Evolutionary conservation across 2,797 vertebrate species (phyloP).

Genomic region (Oryzias sinensis): DNA sequence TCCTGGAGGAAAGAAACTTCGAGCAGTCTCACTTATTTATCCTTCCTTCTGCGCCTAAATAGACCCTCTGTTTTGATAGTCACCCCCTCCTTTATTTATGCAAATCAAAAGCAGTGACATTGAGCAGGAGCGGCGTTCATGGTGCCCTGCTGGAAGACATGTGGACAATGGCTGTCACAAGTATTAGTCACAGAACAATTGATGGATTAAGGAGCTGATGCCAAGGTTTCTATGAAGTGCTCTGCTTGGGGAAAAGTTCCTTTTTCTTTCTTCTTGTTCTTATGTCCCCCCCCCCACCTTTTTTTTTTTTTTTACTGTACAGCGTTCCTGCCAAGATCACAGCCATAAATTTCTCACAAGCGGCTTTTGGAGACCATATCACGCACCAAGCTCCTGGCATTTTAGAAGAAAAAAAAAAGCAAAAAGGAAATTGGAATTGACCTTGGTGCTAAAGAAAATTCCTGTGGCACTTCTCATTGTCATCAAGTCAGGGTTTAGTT

Average conservation of each 20-base stretch:
- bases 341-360: slow-evolving; percentile 39
- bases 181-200: slow-evolving; percentile 74
- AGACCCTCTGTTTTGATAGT: slow-evolving; percentile 72
- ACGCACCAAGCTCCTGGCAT: slow-evolving; percentile 15
- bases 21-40: slow-evolving; percentile 47
- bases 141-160: slow-evolving; percentile 52
- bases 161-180: slow-evolving; percentile 74
- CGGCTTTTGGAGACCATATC: slow-evolving; percentile 22
- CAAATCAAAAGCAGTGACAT: slow-evolving; percentile 73
- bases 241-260: slow-evolving; percentile 39
- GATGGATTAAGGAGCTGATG: slow-evolving; percentile 69
- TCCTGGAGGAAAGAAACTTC: slow-evolving; percentile 58
- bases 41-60: slow-evolving; percentile 63
- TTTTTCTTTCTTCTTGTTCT: slow-evolving; percentile 43
- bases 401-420: slow-evolving; percentile 13
- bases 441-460: slow-evolving; percentile 54
- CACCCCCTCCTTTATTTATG: slow-evolving; percentile 68
- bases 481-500: slow-evolving; percentile 67
- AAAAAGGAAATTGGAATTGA: slow-evolving; percentile 49
- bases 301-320: slow-evolving; percentile 25
- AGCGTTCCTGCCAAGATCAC: slow-evolving; percentile 41
- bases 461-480: slow-evolving; percentile 65
- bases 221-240: slow-evolving; percentile 59
- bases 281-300: slow-evolving; percentile 11
- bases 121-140: slow-evolving; percentile 62